Percentiles rank a stretch among this genome's conserved stretches.
These are phyloP conservation scores for Neelides sp. DNA, from an alignment of 1,140 invertebrate species.

Conservation along the genomic window DNA sequence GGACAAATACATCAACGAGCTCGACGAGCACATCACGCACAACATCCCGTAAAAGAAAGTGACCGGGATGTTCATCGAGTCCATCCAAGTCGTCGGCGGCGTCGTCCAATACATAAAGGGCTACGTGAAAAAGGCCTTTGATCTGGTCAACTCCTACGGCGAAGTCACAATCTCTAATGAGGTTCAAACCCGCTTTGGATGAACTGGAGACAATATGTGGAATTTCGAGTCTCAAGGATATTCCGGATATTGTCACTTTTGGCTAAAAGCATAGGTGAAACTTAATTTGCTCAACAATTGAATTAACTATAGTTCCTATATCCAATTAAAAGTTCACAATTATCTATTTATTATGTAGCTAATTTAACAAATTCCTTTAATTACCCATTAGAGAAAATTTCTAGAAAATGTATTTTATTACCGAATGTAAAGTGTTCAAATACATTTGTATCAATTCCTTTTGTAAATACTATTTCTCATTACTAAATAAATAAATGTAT, in stretches of 20 bases:
- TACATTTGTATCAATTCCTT: too few relatives aligned
- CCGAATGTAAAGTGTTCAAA: too few relatives aligned
- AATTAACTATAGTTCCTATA: too few relatives aligned
- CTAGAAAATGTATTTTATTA: too few relatives aligned
- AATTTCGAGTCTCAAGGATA: constrained; percentile 72
- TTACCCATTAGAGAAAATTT: too few relatives aligned
- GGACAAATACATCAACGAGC: constrained; percentile 65
- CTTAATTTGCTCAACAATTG: too few relatives aligned
- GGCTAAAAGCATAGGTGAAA: constrained; percentile 65
- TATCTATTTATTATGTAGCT: too few relatives aligned
- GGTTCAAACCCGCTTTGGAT: constrained; percentile 63
- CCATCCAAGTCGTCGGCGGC: constrained; percentile 86
- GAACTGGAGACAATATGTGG: constrained; percentile 89
- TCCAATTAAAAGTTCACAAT: too few relatives aligned
- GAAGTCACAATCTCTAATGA: constrained; percentile 87
- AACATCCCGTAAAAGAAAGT: constrained; percentile 59
- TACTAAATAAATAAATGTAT: too few relatives aligned
- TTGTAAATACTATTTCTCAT: too few relatives aligned
- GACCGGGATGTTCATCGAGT: constrained; percentile 84
- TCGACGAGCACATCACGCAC: constrained; percentile 63
- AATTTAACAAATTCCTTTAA: too few relatives aligned
- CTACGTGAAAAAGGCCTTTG: constrained; percentile 68
- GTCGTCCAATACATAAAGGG: constrained; percentile 79
- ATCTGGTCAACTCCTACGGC: constrained; percentile 60
- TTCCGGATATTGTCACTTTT: constrained; percentile 86